Percentiles rank a stretch among this genome's conserved stretches.
Conservation (phyloP, 2,888 invertebrate species). For the Ichneumon xanthorius region DNA sequence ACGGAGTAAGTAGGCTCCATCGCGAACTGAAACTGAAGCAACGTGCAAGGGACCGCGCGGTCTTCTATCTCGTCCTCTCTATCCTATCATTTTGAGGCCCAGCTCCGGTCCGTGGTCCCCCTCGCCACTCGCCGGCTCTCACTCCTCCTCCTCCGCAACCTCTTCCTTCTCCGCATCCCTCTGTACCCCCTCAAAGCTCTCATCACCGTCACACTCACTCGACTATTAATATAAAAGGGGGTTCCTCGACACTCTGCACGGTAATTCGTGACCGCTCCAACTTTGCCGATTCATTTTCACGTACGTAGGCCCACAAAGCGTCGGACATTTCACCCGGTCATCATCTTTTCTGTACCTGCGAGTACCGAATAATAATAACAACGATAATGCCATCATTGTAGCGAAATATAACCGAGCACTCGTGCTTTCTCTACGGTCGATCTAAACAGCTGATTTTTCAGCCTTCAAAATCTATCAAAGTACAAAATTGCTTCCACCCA, state of each 20-base stretch:
- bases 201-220: conserved; percentile 81
- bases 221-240: conserved; percentile 84
- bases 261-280: conserved; percentile 80
- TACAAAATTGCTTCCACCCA: neutral
- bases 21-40: conserved; percentile 83
- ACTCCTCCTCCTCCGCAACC: conserved; percentile 51
- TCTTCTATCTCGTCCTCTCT: conserved; percentile 82
- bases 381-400: neutral
- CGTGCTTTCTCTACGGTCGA: neutral
- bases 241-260: conserved; percentile 83
- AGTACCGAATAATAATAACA: conserved; percentile 26
- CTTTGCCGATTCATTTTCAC: conserved; percentile 80
- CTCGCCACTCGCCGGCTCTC: conserved; percentile 57
- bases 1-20: conserved; percentile 71
- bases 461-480: neutral
- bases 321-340: conserved; percentile 61
- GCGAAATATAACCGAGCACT: neutral
- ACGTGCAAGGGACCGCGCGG: conserved; percentile 81
- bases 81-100: conserved; percentile 83
- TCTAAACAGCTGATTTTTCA: neutral
- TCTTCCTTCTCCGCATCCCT: conserved; percentile 68
- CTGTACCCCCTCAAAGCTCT: conserved; percentile 71
- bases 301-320: conserved; percentile 18
- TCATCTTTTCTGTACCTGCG: conserved; percentile 40
- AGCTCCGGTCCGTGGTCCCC: conserved; percentile 73